These are phyloP conservation scores for Micromussa lordhowensis DNA, from an alignment of 92 coral and sea anemone genomes.

Conservation along the genomic window DNA sequence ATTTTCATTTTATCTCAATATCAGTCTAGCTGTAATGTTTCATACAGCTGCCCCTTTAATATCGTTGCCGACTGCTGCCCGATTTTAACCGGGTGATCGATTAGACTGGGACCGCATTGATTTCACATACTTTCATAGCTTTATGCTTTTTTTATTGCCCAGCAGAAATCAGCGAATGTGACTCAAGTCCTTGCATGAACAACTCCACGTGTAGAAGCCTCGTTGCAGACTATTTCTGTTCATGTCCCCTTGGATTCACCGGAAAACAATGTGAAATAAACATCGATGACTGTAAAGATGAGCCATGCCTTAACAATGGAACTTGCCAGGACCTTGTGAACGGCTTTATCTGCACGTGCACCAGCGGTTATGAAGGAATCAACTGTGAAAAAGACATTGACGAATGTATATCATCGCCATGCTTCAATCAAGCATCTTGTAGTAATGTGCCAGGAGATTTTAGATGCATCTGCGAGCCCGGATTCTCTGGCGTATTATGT, in stretches of 20 bases:
- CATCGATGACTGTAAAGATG: constrained; percentile 45
- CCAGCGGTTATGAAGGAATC: constrained; percentile 23
- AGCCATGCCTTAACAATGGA: constrained; percentile 19
- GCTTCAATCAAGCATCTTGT: constrained; percentile 40
- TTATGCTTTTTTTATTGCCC: not conserved
- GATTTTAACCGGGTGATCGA: no score
- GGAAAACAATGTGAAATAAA: constrained; percentile 26
- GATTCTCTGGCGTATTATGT: constrained; percentile 37
- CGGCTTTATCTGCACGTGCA: constrained; percentile 35
- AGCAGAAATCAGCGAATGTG: constrained; percentile 69
- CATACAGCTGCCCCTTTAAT: no score
- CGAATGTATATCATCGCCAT: constrained; percentile 55
- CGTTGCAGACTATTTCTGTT: constrained; percentile 54
- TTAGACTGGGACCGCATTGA: no score
- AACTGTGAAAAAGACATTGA: constrained; percentile 38
- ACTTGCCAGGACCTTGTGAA: constrained; percentile 46
- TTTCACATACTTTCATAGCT: no score
- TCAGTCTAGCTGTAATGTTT: no score
- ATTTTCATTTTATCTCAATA: no score
- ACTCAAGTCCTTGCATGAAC: constrained; percentile 40
- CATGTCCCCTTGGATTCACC: constrained; percentile 23
- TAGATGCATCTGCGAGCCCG: not conserved
- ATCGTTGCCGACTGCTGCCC: no score
- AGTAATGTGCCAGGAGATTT: not conserved
- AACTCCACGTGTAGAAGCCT: constrained; percentile 49